Conservation (phyloP, 92 coral and sea anemone species). For the Siderastrea siderea region DNA sequence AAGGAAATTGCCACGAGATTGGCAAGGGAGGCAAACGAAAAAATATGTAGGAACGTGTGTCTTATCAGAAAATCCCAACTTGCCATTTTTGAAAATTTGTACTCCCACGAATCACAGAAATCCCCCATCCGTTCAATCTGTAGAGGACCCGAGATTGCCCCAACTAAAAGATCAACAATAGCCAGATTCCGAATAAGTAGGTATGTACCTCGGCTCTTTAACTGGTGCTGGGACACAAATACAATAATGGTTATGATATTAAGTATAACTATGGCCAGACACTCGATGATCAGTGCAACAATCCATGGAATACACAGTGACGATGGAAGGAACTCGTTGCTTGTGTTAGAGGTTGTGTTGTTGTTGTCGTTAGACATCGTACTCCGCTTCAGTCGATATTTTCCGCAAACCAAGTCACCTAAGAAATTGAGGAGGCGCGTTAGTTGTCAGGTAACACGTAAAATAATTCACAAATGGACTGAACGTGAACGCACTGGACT, state of each 20-base stretch:
- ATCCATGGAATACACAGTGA: conserved; percentile 5
- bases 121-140: background rate
- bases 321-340: background rate
- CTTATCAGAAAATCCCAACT: background rate
- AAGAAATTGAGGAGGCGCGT: background rate
- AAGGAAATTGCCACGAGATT: background rate
- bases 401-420: background rate
- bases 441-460: too few relatives aligned
- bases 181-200: conserved; percentile 17
- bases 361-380: background rate
- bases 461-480: too few relatives aligned
- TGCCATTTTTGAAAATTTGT: too few relatives aligned
- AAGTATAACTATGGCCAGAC: background rate
- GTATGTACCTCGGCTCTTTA: conserved; percentile 1
- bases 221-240: background rate
- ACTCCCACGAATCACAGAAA: background rate
- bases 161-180: conserved; percentile 18
- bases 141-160: conserved; percentile 9
- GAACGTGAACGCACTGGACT: too few relatives aligned
- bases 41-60: background rate
- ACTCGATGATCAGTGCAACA: background rate
- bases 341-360: background rate
- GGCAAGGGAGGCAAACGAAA: background rate
- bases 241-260: background rate
- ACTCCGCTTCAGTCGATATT: background rate